Evolutionary conservation across 2,113 vertebrate species (phyloP), one percentile per base, ranked within the genome.

Genomic region (Rattus rattus): DNA sequence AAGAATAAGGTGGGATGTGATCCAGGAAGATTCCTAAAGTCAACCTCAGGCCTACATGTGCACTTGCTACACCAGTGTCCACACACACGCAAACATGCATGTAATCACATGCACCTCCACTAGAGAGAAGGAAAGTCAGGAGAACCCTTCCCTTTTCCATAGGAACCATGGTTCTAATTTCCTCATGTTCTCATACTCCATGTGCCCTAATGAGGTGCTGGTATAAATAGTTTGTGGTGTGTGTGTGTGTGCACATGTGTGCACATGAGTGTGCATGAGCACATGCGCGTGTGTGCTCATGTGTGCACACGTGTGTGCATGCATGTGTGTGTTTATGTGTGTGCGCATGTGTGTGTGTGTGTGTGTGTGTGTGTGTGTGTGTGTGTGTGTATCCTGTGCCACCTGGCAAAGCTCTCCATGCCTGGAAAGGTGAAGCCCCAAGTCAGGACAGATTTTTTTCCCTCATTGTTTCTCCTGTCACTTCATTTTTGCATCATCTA

Each of bases 151-250:
- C 6, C 17, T 0, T 24, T 87, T 2, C 39, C 88, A 0, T 33
- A 43, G 77, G 93, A 96, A 52, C 96, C 14, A 4, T 24, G 83
- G 92, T 0, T 0, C 47, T 0, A 73, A 96, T 59, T 83, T 61
- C 56, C 36, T 20, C 54, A 7, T 83, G 36, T 61, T 20, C 52
- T 20, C 54, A 59, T 61, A 61, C 36, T 61, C 98, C 4, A 0
- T 85, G 22, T 96, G 95, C 95, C 97, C 84, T 47, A 75, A 1
- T n/a, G 13, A 98, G 97, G 96, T 97, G 97, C 63, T n/a, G 43
- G 26, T 61, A 54, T 43, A 17, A n/a, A 49, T 5, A 36, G 14
- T 69, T 69, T 69, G 30, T 36, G 4, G 13, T 33, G 4, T 69
- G 28, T 33, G 12, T 26, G 8, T 52, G 17, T 16, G 54, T n/a